These are phyloP conservation scores for Tragulus kanchil DNA, from an alignment of 2,113 vertebrate species.

Conservation along the genomic window DNA sequence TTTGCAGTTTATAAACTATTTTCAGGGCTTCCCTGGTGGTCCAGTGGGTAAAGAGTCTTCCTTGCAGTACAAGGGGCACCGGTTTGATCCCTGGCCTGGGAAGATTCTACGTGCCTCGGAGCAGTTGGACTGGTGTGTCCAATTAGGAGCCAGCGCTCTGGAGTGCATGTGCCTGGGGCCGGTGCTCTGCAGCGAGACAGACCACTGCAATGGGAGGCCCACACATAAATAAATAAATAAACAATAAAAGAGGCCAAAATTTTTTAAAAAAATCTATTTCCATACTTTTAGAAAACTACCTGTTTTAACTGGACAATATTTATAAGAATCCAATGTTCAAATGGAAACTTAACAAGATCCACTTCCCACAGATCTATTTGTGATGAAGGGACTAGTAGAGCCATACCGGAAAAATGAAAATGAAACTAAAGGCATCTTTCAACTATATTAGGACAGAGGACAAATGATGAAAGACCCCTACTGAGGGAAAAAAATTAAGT, in stretches of 20 bases:
- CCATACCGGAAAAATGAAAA: neutral
- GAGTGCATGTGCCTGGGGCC: too few relatives aligned
- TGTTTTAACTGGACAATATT: conserved; percentile 42
- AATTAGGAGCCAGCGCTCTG: too few relatives aligned
- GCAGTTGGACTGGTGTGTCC: too few relatives aligned
- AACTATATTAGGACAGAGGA: neutral
- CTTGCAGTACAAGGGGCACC: too few relatives aligned
- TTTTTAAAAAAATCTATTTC: neutral
- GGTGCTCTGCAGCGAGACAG: too few relatives aligned
- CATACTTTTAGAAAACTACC: neutral
- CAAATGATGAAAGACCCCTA: conserved; percentile 3
- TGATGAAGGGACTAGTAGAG: neutral
- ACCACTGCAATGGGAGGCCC: too few relatives aligned
- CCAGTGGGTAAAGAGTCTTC: too few relatives aligned
- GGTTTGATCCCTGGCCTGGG: too few relatives aligned
- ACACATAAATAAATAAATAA: too few relatives aligned
- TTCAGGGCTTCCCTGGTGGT: too few relatives aligned
- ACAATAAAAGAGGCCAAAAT: too few relatives aligned
- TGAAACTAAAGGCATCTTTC: conserved; percentile 42
- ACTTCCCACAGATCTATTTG: neutral
- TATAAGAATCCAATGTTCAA: conserved; percentile 53
- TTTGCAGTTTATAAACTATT: neutral
- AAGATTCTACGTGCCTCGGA: too few relatives aligned
- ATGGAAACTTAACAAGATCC: conserved; percentile 24
- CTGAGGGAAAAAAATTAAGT: neutral